Evolutionary conservation across 1,140 invertebrate genomes (phyloP).

Genomic region (Lerema accius): DNA sequence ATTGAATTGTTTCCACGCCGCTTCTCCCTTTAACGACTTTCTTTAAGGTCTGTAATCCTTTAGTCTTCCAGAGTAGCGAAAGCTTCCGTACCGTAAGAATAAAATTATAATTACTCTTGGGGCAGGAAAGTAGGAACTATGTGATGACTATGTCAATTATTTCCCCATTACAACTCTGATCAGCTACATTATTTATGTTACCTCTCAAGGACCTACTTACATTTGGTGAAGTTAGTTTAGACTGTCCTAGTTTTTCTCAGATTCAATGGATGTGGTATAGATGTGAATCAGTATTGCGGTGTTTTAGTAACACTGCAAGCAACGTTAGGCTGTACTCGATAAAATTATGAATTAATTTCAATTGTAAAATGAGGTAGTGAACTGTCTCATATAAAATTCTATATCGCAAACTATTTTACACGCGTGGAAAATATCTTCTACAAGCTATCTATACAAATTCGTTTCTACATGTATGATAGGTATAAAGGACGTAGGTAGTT

Average conservation of each 20-base stretch:
- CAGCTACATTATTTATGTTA: constrained; percentile 49
- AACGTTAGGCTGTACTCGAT: constrained; percentile 53
- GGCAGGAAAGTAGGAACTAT: constrained; percentile 75
- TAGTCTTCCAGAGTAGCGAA: constrained; percentile 67
- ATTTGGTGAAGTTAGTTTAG: constrained; percentile 58
- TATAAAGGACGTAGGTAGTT: too few relatives aligned
- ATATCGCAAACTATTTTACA: too few relatives aligned
- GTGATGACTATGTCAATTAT: constrained; percentile 82
- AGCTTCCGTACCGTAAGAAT: constrained; percentile 61
- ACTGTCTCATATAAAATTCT: too few relatives aligned
- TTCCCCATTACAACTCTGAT: constrained; percentile 66
- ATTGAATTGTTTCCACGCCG: constrained; percentile 57
- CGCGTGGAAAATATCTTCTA: too few relatives aligned
- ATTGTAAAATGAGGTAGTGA: too few relatives aligned
- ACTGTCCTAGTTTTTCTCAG: constrained; percentile 62
- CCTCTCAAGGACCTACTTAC: constrained; percentile 48
- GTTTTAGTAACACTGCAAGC: constrained; percentile 65
- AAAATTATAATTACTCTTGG: constrained; percentile 57
- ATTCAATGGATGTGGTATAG: constrained; percentile 72
- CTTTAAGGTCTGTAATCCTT: constrained; percentile 48
- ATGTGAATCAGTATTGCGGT: constrained; percentile 71
- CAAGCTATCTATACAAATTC: too few relatives aligned
- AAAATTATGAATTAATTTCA: constrained; percentile 23
- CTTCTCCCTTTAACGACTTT: constrained; percentile 45
- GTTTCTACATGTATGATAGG: too few relatives aligned